phyloP scores from a whole-genome alignment of 2,113 vertebrate species.

The Aviceda subcristata region DNA sequence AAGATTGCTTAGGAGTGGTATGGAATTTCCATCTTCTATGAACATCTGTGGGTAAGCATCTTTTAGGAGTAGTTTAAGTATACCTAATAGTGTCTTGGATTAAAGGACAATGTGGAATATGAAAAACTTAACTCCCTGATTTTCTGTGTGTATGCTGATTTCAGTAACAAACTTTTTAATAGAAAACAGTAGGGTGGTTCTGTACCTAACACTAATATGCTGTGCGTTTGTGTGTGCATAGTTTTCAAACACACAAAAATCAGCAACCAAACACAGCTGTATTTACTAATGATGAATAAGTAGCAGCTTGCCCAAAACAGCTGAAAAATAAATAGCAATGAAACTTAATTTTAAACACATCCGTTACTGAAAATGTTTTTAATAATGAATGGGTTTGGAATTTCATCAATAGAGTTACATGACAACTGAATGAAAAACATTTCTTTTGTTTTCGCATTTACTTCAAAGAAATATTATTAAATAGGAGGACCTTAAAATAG shows the following conservation, averaged over 20 bases:
- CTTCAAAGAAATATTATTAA: background rate
- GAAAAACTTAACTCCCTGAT: background rate
- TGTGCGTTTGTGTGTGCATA: background rate
- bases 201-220: background rate
- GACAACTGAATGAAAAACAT: background rate
- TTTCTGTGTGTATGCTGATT: background rate
- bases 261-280: conserved; percentile 2
- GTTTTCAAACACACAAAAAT: background rate
- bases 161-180: background rate
- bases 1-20: background rate
- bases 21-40: background rate
- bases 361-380: background rate
- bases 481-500: background rate
- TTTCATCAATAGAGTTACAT: background rate
- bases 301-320: background rate
- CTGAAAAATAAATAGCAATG: background rate
- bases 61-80: background rate
- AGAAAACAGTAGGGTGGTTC: background rate
- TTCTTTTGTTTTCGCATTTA: background rate
- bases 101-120: background rate
- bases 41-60: background rate
- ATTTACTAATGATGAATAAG: conserved; percentile 5
- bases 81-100: background rate
- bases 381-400: background rate
- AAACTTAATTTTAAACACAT: background rate